Conservation (phyloP, 2,888 invertebrate genomes). For the Holacanthella duospinosa region DNA sequence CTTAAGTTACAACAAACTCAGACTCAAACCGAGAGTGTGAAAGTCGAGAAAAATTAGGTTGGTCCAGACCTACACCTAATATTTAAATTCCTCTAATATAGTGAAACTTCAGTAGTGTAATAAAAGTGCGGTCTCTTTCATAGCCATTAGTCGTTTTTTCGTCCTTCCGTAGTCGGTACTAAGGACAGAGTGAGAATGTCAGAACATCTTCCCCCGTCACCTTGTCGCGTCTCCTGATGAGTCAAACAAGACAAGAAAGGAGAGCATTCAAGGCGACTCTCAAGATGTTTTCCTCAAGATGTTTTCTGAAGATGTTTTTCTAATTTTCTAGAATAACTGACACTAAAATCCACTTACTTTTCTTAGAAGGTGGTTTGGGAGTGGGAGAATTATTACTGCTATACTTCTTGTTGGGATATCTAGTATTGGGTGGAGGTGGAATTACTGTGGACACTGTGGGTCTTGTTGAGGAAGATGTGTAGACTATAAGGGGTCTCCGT, state of each 20-base stretch:
- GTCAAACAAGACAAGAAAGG: neutral
- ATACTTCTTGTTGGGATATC: conserved; percentile 37
- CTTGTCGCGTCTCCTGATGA: too few species aligned
- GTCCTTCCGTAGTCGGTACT: too few species aligned
- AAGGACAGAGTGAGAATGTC: too few species aligned
- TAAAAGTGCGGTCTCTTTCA: neutral
- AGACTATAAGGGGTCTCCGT: conserved; percentile 27
- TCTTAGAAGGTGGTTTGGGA: conserved; percentile 58
- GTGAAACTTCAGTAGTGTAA: too few species aligned
- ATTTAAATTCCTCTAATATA: too few species aligned
- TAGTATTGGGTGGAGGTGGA: conserved; percentile 42
- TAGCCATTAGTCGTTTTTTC: too few species aligned
- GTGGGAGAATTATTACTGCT: conserved; percentile 38
- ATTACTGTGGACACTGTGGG: conserved; percentile 44
- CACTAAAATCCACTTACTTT: conserved; percentile 43
- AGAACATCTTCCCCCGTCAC: too few species aligned
- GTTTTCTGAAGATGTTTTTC: too few species aligned
- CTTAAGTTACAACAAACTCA: too few species aligned
- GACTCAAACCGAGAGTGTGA: too few species aligned
- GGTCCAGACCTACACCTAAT: too few species aligned
- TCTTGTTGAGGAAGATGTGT: conserved; percentile 38
- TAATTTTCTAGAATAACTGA: neutral
- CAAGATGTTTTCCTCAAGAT: neutral
- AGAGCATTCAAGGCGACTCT: neutral
- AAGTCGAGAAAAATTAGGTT: too few species aligned